These are phyloP conservation scores for Plumapathes pennacea DNA, from an alignment of 92 coral and sea anemone genomes.

Conservation along the genomic window DNA sequence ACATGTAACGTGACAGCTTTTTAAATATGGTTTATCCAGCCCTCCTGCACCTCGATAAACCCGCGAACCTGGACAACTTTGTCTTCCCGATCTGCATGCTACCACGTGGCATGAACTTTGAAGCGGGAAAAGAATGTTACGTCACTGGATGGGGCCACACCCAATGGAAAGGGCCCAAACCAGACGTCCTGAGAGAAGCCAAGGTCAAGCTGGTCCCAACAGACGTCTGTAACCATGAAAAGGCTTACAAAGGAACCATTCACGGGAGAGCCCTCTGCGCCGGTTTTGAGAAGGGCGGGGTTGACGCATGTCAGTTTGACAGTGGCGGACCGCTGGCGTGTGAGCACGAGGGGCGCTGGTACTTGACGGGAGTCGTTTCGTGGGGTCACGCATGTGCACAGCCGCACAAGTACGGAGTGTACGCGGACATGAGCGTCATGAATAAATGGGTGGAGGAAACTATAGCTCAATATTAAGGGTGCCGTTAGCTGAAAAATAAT, in stretches of 20 bases:
- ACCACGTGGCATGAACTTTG: conserved; percentile 50
- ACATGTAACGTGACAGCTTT: too few species aligned
- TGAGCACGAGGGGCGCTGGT: conserved; percentile 76
- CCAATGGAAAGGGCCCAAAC: conserved; percentile 67
- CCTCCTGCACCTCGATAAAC: conserved; percentile 49
- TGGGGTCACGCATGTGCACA: conserved; percentile 80
- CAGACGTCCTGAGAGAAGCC: conserved; percentile 69
- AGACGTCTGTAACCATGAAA: conserved; percentile 59
- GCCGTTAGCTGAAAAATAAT: too few species aligned
- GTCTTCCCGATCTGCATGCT: conserved; percentile 81
- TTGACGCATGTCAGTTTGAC: conserved; percentile 86
- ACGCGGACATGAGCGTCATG: conserved; percentile 77
- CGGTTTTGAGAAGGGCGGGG: conserved; percentile 87
- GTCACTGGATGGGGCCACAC: conserved; percentile 93
- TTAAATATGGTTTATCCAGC: conserved; percentile 39
- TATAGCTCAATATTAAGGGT: conserved; percentile 5
- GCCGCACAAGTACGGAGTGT: conserved; percentile 81
- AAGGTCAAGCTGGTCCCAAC: conserved; percentile 63
- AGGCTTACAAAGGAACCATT: conserved; percentile 63
- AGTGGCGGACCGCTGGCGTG: conserved; percentile 94
- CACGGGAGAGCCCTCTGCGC: conserved; percentile 74
- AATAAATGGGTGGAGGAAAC: conserved; percentile 60
- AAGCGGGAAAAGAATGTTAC: conserved; percentile 71
- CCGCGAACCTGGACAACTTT: conserved; percentile 64
- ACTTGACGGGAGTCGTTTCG: conserved; percentile 83